These are phyloP conservation scores for Phalanger gymnotis DNA, from an alignment of 2,797 vertebrate species.

Conservation along the genomic window DNA sequence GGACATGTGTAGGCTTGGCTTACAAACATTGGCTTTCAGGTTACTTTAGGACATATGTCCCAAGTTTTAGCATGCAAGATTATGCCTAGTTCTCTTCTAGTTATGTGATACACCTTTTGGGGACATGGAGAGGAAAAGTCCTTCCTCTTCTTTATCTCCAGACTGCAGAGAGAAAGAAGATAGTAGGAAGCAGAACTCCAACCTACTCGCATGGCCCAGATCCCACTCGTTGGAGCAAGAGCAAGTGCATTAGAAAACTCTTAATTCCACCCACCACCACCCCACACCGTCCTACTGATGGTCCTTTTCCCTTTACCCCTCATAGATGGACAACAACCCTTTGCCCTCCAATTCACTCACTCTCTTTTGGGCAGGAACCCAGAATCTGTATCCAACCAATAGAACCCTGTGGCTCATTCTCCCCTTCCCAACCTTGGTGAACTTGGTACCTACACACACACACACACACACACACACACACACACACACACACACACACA, in stretches of 20 bases:
- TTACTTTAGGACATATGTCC: conserved; percentile 28
- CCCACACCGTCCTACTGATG: not conserved
- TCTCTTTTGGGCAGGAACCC: not conserved
- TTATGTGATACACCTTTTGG: conserved; percentile 18
- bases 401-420: not conserved
- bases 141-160: not conserved
- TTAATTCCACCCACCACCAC: not conserved
- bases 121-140: conserved; percentile 53
- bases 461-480: not conserved
- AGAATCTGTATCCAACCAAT: not conserved
- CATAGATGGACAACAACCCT: not conserved
- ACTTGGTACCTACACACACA: not conserved
- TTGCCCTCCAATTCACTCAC: not conserved
- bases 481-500: not conserved
- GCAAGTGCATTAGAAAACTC: not conserved
- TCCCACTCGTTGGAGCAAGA: not conserved
- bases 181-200: not conserved
- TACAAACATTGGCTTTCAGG: conserved; percentile 20
- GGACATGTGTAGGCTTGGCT: not conserved
- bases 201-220: not conserved
- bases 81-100: conserved; percentile 26
- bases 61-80: not conserved
- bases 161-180: not conserved
- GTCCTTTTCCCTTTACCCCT: not conserved
- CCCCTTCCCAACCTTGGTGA: not conserved